Conservation (phyloP, 2,888 invertebrate species). For the Pyrrhia umbra region DNA sequence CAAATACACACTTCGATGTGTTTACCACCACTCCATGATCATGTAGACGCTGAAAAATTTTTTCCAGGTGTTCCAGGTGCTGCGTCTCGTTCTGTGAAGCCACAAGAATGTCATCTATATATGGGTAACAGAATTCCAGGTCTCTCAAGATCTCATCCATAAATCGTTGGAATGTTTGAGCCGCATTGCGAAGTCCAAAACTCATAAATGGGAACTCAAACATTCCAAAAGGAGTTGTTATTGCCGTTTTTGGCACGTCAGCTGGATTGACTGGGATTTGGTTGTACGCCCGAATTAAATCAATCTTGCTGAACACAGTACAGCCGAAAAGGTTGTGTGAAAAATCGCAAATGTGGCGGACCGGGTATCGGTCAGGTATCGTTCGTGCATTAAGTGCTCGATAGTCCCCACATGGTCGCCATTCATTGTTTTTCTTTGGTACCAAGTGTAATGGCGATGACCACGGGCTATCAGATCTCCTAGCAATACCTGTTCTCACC, state of each 20-base stretch:
- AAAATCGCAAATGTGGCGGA: conserved; percentile 5
- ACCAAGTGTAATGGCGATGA: conserved; percentile 1
- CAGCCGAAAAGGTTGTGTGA: conserved; percentile 2
- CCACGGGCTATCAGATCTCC: conserved; percentile 3
- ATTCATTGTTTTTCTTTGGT: not conserved
- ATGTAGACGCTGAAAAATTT: not conserved
- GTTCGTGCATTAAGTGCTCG: not conserved
- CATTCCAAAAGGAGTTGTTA: not conserved
- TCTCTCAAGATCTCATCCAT: not conserved
- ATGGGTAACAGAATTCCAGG: conserved; percentile 3
- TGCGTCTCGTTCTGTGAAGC: not conserved
- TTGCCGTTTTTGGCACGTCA: not conserved
- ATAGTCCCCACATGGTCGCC: conserved; percentile 8
- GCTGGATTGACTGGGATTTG: not conserved
- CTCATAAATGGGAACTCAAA: conserved; percentile 2
- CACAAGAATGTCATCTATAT: conserved; percentile 2
- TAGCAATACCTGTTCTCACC: no score
- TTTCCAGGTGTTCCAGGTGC: not conserved
- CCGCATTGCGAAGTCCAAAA: conserved; percentile 1
- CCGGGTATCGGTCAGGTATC: conserved; percentile 9
- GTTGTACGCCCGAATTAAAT: not conserved
- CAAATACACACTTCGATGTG: conserved; percentile 3
- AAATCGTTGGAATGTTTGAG: not conserved
- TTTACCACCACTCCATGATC: conserved; percentile 4
- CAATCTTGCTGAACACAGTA: not conserved